Evolutionary conservation across 2,888 invertebrate genomes (phyloP).

Genomic region (Cryptus armator): DNA sequence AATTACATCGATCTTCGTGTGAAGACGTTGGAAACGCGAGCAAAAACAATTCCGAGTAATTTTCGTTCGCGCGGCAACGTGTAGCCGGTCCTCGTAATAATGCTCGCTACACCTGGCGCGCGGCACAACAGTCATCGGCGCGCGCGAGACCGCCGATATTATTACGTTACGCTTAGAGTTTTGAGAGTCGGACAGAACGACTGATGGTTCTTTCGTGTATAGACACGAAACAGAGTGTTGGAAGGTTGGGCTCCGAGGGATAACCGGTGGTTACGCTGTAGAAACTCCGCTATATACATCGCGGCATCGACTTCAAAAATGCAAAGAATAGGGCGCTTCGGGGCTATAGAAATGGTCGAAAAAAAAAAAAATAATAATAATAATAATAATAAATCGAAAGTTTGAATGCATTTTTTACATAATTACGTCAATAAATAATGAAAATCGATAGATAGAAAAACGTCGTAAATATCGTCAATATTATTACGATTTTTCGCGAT

Average conservation of each 20-base stretch:
- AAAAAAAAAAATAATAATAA: too few relatives aligned
- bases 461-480: too few relatives aligned
- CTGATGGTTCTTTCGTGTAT: slow-evolving; percentile 44
- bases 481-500: background rate
- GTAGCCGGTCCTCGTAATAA: slow-evolving; percentile 14
- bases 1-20: background rate
- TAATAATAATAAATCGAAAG: too few relatives aligned
- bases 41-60: slow-evolving; percentile 10
- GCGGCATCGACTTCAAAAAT: background rate
- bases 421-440: too few relatives aligned
- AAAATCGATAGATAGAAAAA: too few relatives aligned
- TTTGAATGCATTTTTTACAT: too few relatives aligned
- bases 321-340: background rate
- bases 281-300: background rate
- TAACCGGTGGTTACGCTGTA: background rate
- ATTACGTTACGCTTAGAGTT: slow-evolving; percentile 44
- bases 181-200: slow-evolving; percentile 35
- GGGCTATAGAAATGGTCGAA: background rate
- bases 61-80: slow-evolving; percentile 57
- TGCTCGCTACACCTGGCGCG: slow-evolving; percentile 48
- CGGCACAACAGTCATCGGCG: slow-evolving; percentile 47
- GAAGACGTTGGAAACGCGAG: background rate
- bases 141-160: slow-evolving; percentile 57
- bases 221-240: background rate
- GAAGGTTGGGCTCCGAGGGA: background rate